Evolutionary conservation across 37 sponge, comb jelly and placozoan species (phyloP), one percentile per base, ranked within the genome.

Genomic region (Oscarella lobularis): DNA sequence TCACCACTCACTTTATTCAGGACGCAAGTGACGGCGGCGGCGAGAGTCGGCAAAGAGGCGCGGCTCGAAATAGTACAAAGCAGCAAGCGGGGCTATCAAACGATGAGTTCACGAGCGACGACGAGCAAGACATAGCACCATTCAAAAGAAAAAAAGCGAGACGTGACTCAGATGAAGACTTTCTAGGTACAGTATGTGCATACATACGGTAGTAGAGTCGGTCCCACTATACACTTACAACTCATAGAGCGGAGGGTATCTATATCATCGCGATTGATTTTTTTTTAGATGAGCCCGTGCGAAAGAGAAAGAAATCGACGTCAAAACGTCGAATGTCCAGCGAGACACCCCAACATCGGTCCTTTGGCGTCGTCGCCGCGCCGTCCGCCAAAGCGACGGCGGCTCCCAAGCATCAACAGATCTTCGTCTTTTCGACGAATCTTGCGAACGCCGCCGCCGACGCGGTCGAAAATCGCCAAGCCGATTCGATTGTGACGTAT

Each of bases 381-480:
- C 20, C 9, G 14, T 27, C 20, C 14, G 14, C 60, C 14, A 48
- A 48, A 20, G 20, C 60, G 60, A 27, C 20, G 14, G 60, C 60
- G 20, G 20, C 9, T 9, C 60, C 60, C 20, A 9, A 48, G 20
- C 14, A 48, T 27, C 60, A 20, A 48, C 9, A 48, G 60, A 48
- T 82, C 20, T 90, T 83, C 41, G 72, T 86, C 5, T 90, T 90
- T 82, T 86, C 90, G 0, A 90, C 90, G 6, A n/a, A 74, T 9
- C 37, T 83, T 39, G 90, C 90, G 36, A 90, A 90, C 73, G 67
- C 75, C 35, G 90, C 90, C n/a, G 86, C 90, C 3, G 82, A 80
- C 3, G 84, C 87, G 34, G 90, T 90, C 2, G 60, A 48, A 20
- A 48, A 20, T 9, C 20, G 9, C 9, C 60, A 27, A 9, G 60